Conservation (phyloP, 2,797 vertebrate species). For the Myotis vivesi region DNA sequence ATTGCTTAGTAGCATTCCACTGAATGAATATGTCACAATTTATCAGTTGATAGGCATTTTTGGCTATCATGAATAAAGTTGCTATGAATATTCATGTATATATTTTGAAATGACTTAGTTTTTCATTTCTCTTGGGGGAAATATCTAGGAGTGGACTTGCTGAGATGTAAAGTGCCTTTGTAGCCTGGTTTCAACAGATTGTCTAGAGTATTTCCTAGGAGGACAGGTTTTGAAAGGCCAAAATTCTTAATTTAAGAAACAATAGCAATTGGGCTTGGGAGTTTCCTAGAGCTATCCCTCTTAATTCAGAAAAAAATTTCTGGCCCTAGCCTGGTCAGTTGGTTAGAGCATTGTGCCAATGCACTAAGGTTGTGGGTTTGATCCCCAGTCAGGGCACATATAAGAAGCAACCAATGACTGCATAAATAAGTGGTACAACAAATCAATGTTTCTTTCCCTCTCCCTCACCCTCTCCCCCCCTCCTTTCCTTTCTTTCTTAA, state of each 20-base stretch:
- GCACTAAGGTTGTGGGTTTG: too few species aligned
- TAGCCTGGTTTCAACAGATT: neutral
- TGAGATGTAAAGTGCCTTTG: slow-evolving; percentile 6
- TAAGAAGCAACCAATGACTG: too few species aligned
- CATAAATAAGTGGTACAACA: too few species aligned
- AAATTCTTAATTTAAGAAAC: slow-evolving; percentile 25
- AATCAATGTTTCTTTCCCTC: too few species aligned
- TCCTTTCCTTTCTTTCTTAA: too few species aligned
- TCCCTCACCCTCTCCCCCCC: too few species aligned
- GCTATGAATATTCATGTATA: neutral
- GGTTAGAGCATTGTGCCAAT: too few species aligned
- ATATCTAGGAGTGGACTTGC: slow-evolving; percentile 9
- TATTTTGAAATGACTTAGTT: neutral
- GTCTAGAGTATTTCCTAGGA: slow-evolving; percentile 6
- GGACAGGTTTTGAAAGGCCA: neutral
- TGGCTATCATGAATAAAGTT: neutral
- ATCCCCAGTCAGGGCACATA: too few species aligned
- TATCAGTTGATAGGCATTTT: slow-evolving; percentile 3
- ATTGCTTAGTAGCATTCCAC: neutral
- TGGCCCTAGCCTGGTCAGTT: neutral
- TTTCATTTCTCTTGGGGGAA: slow-evolving; percentile 24
- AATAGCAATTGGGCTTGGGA: neutral
- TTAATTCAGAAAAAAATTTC: neutral
- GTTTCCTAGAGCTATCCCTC: neutral
- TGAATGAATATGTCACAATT: neutral